Percentiles rank a stretch among this genome's conserved stretches.
phyloP scores from a whole-genome alignment of 2,888 invertebrate genomes.

The Chelonus formosanus region DNA sequence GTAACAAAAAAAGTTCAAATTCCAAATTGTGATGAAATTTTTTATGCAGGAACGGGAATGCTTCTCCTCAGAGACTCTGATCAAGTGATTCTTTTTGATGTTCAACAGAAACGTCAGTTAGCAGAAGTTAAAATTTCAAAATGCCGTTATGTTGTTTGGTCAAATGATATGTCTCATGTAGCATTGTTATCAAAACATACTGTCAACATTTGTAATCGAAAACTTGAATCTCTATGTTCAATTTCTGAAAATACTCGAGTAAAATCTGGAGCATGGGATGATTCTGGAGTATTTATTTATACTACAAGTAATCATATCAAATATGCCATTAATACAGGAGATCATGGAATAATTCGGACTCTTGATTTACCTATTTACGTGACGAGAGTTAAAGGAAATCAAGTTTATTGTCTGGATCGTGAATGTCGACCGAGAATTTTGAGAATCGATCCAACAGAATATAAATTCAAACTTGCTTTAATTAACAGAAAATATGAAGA shows the following conservation, averaged over 20 bases:
- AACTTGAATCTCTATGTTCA: conserved; percentile 89
- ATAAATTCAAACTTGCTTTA: conserved; percentile 95
- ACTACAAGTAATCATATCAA: conserved; percentile 99
- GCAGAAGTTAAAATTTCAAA: conserved; percentile 84
- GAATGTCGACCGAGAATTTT: conserved; percentile 91
- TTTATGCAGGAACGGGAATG: conserved; percentile 99
- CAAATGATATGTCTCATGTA: conserved; percentile 91
- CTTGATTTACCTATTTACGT: conserved; percentile 97
- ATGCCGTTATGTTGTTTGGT: conserved; percentile 95
- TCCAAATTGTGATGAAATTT: conserved; percentile 94
- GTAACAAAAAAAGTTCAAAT: conserved; percentile 93
- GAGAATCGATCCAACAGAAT: conserved; percentile 96
- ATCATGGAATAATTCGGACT: conserved; percentile 98
- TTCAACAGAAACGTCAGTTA: conserved; percentile 88
- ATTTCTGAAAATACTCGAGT: conserved; percentile 96
- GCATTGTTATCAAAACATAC: conserved; percentile 94
- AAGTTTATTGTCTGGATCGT: conserved; percentile 93
- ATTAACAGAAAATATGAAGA: conserved; percentile 97
- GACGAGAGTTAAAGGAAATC: conserved; percentile 87
- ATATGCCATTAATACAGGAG: conserved; percentile 95
- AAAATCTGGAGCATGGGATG: conserved; percentile 99
- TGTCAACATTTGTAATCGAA: conserved; percentile 90
- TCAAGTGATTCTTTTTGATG: conserved; percentile 92
- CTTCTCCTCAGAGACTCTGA: conserved; percentile 90
- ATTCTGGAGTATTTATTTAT: conserved; percentile 96